Percentiles rank a stretch among this genome's conserved stretches.
phyloP scores from a whole-genome alignment of 2,888 invertebrate species.

The Phalera bucephala region DNA sequence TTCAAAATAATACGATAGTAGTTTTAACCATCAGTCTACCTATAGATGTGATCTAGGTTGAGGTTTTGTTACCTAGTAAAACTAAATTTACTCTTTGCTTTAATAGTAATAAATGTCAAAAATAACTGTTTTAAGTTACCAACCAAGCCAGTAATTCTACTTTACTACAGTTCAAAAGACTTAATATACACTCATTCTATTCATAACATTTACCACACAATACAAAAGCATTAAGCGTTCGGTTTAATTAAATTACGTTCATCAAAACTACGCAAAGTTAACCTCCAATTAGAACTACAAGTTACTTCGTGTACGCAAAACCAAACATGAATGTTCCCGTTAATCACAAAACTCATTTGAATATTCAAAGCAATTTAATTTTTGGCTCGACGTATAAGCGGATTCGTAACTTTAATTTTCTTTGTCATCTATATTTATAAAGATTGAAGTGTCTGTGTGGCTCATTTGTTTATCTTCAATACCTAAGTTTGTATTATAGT shows the following conservation, averaged over 20 bases:
- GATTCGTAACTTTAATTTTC: slow-evolving; percentile 42
- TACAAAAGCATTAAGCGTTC: slow-evolving; percentile 1
- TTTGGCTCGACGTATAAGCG: slow-evolving; percentile 30
- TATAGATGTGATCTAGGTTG: no score
- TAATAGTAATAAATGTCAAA: no score
- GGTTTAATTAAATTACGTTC: slow-evolving; percentile 19
- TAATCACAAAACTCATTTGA: slow-evolving; percentile 60
- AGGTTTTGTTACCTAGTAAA: no score
- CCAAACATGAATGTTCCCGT: slow-evolving; percentile 46
- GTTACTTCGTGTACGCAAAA: slow-evolving; percentile 35
- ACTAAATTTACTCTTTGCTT: no score
- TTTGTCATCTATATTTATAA: slow-evolving; percentile 35
- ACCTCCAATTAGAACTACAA: slow-evolving; percentile 44
- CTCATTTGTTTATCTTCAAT: no score
- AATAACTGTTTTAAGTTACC: no score
- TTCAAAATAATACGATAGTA: no score
- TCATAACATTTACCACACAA: slow-evolving; percentile 6
- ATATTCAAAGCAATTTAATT: slow-evolving; percentile 57
- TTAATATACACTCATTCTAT: no score
- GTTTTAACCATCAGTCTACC: no score
- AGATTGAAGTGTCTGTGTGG: background rate
- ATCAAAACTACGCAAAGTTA: slow-evolving; percentile 43
- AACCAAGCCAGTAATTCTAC: no score
- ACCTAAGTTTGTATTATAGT: no score
- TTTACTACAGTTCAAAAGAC: no score